A percentile compares a stretch with the other conserved stretches of the same genome.
Conservation (phyloP, 35 echinoderm and acorn worm species). For the Apostichopus japonicus region DNA sequence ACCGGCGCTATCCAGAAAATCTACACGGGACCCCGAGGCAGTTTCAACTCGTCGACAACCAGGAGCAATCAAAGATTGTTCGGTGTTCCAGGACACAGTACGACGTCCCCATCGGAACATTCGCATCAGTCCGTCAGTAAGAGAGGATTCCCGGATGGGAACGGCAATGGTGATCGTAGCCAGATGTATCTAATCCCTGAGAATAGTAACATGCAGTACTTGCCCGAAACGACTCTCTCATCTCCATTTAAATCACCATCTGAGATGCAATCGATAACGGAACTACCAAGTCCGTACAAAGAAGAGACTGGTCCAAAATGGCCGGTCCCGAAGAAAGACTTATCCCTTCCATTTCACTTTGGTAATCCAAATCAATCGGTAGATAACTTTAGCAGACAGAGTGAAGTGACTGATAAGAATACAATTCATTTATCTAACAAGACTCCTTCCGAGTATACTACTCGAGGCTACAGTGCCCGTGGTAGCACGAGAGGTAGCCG, state of each 20-base stretch:
- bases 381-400: slow-evolving; percentile 51
- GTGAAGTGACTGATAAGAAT: slow-evolving; percentile 77
- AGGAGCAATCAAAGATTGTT: slow-evolving; percentile 64
- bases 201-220: slow-evolving; percentile 63
- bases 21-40: slow-evolving; percentile 54
- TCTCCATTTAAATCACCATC: slow-evolving; percentile 59
- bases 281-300: slow-evolving; percentile 75
- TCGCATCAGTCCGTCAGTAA: slow-evolving; percentile 73
- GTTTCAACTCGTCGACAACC: slow-evolving; percentile 75
- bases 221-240: slow-evolving; percentile 73
- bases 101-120: slow-evolving; percentile 78
- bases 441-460: slow-evolving; percentile 71
- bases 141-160: slow-evolving; percentile 80
- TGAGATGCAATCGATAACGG: slow-evolving; percentile 43
- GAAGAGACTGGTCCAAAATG: slow-evolving; percentile 65
- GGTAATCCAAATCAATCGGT: slow-evolving; percentile 41
- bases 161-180: slow-evolving; percentile 60
- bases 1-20: slow-evolving; percentile 39
- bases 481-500: slow-evolving; percentile 73
- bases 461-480: slow-evolving; percentile 62
- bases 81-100: slow-evolving; percentile 72
- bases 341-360: slow-evolving; percentile 62
- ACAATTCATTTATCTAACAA: slow-evolving; percentile 74
- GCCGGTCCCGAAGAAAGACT: slow-evolving; percentile 55
- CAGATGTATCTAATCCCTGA: slow-evolving; percentile 81